Evolutionary conservation across 1,140 invertebrate species (phyloP), one percentile per base, ranked within the genome.

Genomic region (Hycleus cichorii): DNA sequence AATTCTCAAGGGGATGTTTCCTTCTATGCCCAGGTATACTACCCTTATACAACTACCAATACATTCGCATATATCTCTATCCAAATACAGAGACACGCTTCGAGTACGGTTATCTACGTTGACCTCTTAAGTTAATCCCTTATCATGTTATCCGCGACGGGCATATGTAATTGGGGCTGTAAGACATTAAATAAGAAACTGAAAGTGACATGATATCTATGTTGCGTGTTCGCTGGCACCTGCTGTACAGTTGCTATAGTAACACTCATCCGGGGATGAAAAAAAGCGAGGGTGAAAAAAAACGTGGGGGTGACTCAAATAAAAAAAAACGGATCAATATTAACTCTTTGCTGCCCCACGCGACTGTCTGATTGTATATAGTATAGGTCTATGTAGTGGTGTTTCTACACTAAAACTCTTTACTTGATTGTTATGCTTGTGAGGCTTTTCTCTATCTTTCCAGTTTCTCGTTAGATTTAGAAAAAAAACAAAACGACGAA

Each of bases 251-350:
- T 69, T 69, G 65, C 67, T 69, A 69, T 69, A 66, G 67, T 65
- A 69, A 69, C 67, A 67, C 65, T 67, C 67, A 67, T 65, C 63
- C 65, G 62, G 66, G 63, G 66, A 67, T 67, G 66, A 65, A 71
- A 71, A 72, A 72, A 72, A 70, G 62, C 65, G 64, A 70, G 68
- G 70, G 70, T 67, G 64, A 71, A 74, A 72, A 71, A 74, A 51
- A 74, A 71, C 68, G 69, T 68, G 72, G 72, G 72, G 72, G 72
- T 73, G 72, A 74, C 72, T 74, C 72, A 73, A 74, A 74, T 74
- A 73, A 74, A 74, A 73, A 47, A 47, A 74, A 74, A 70, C 72
- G 72, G 72, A 74, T 74, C 72, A 74, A 74, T 74, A 74, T 74
- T 74, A 69, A 69, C 67, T 57, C 72, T 74, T 74, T 74, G 63